phyloP scores from a whole-genome alignment of 2,113 vertebrate genomes.

The Conger conger region DNA sequence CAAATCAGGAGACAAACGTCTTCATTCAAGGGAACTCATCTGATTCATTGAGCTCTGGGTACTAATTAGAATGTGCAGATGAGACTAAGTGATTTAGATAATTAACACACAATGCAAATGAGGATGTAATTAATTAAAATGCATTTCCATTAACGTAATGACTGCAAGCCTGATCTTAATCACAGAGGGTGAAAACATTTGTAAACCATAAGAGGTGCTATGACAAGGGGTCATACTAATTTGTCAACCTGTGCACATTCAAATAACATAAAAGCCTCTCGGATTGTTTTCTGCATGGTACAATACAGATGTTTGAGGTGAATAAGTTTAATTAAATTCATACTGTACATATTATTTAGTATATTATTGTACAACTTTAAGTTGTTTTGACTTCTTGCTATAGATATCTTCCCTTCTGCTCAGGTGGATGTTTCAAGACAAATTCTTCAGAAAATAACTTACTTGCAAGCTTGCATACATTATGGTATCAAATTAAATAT shows the following conservation, averaged over 20 bases:
- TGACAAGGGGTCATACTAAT: slow-evolving; percentile 55
- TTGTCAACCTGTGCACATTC: slow-evolving; percentile 37
- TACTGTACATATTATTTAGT: too few relatives aligned
- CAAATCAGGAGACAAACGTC: slow-evolving; percentile 25
- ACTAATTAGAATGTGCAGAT: slow-evolving; percentile 61
- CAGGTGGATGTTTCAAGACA: too few relatives aligned
- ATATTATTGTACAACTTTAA: neutral
- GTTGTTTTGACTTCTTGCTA: neutral
- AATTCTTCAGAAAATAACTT: neutral
- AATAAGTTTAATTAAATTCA: neutral
- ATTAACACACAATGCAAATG: slow-evolving; percentile 71
- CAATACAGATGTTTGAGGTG: slow-evolving; percentile 6
- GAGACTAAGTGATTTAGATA: slow-evolving; percentile 63
- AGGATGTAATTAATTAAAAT: slow-evolving; percentile 70
- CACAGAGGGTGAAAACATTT: slow-evolving; percentile 56
- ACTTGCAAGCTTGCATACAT: too few relatives aligned
- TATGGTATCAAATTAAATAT: too few relatives aligned
- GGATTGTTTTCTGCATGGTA: slow-evolving; percentile 33
- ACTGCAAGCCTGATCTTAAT: slow-evolving; percentile 60
- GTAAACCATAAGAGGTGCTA: slow-evolving; percentile 50
- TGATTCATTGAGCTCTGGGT: slow-evolving; percentile 46
- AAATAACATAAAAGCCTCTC: slow-evolving; percentile 29
- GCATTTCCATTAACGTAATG: slow-evolving; percentile 70
- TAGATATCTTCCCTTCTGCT: neutral
- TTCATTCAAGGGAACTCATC: slow-evolving; percentile 44